Conservation (phyloP, 1,140 invertebrate species). For the Atta cephalotes region DNA sequence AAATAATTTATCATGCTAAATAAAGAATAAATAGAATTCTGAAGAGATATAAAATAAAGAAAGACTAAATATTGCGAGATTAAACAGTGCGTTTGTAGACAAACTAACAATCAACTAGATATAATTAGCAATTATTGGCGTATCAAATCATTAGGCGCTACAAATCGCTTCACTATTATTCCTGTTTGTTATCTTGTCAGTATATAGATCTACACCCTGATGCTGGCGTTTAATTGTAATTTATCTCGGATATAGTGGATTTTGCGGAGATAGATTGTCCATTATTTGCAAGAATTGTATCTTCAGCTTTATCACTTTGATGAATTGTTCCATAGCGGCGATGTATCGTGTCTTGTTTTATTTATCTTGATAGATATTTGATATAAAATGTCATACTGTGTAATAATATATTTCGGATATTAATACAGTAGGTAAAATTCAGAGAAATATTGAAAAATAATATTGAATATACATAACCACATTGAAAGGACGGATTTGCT, state of each 20-base stretch:
- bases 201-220: not conserved
- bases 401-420: not conserved
- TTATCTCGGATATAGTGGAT: conserved; percentile 3
- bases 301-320: conserved; percentile 2
- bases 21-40: not conserved
- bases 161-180: not conserved
- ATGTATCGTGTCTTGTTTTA: not conserved
- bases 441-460: not conserved
- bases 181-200: not conserved
- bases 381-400: not conserved
- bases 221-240: not conserved
- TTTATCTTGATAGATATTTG: not conserved
- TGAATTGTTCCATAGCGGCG: not conserved
- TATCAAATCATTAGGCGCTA: conserved; percentile 12
- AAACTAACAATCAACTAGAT: not conserved
- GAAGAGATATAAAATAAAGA: not conserved
- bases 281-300: conserved; percentile 7
- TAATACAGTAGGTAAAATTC: not conserved
- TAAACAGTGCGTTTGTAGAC: not conserved
- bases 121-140: conserved; percentile 39
- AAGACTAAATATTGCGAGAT: conserved; percentile 1
- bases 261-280: not conserved
- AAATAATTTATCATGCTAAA: not conserved
- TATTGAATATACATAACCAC: not conserved
- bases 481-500: no score